These are phyloP conservation scores for Gymnothorax javanicus DNA, from an alignment of 2,797 vertebrate species.

Conservation along the genomic window DNA sequence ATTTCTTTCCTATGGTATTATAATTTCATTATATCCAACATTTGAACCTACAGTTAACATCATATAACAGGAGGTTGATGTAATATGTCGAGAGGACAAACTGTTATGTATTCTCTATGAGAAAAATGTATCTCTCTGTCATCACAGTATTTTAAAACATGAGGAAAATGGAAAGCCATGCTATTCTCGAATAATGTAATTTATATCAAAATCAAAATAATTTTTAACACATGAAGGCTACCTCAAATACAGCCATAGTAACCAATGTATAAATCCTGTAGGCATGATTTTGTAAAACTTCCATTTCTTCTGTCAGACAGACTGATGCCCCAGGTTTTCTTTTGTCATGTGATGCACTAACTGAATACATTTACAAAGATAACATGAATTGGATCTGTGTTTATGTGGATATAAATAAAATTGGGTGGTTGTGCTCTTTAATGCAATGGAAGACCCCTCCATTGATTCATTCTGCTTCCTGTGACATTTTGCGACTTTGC, in stretches of 20 bases:
- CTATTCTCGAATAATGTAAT: background rate
- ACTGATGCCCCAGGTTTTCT: constrained; percentile 54
- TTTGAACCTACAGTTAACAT: background rate
- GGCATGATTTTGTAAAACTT: constrained; percentile 32
- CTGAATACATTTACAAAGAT: constrained; percentile 33
- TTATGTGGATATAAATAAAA: constrained; percentile 55
- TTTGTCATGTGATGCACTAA: constrained; percentile 1
- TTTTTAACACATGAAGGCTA: constrained; percentile 48
- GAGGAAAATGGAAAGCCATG: background rate
- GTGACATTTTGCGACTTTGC: constrained; percentile 43
- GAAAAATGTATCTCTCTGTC: background rate
- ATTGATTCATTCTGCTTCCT: constrained; percentile 51
- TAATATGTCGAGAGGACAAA: background rate
- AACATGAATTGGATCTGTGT: constrained; percentile 62
- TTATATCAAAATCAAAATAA: constrained; percentile 41
- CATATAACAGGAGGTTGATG: background rate
- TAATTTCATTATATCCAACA: background rate
- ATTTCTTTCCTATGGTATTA: background rate
- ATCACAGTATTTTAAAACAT: background rate
- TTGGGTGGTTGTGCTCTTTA: constrained; percentile 38
- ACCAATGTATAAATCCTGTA: background rate
- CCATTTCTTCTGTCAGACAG: constrained; percentile 53
- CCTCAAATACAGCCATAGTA: constrained; percentile 49
- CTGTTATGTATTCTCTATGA: background rate
- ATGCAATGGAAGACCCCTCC: constrained; percentile 38